These are phyloP conservation scores for Sussaba pulchella DNA, from an alignment of 2,888 invertebrate genomes.

Conservation along the genomic window DNA sequence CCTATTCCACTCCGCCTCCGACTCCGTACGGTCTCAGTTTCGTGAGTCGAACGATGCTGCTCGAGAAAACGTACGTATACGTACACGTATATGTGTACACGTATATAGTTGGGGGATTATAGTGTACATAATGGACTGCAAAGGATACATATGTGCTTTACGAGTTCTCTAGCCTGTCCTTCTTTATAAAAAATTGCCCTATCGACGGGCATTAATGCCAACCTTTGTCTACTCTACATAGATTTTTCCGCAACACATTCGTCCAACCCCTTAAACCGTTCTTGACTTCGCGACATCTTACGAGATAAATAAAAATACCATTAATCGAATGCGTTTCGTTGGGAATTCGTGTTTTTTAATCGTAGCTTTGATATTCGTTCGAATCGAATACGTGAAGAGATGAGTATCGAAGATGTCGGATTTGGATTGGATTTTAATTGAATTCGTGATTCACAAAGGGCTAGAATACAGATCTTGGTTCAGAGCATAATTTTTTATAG, in stretches of 20 bases:
- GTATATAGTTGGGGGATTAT: not conserved
- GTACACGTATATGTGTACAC: not conserved
- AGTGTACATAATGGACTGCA: constrained; percentile 20
- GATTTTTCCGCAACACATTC: not conserved
- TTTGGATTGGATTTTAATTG: too few species aligned
- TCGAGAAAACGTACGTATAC: constrained; percentile 18
- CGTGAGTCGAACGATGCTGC: constrained; percentile 55
- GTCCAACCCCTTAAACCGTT: not conserved
- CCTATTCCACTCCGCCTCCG: constrained; percentile 52
- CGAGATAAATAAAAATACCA: too few species aligned
- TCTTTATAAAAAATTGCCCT: not conserved
- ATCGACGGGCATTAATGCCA: not conserved
- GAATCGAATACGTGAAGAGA: too few species aligned
- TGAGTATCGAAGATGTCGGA: too few species aligned
- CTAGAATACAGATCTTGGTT: too few species aligned
- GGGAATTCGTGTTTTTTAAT: too few species aligned
- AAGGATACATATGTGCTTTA: not conserved
- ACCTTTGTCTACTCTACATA: not conserved
- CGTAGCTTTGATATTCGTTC: too few species aligned
- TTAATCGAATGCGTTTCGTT: too few species aligned
- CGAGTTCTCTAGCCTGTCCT: not conserved
- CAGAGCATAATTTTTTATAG: too few species aligned
- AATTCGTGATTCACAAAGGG: too few species aligned
- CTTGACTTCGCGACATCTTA: not conserved
- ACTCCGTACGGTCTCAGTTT: constrained; percentile 53